phyloP scores from a whole-genome alignment of 2,888 invertebrate species.

The Tetramorium bicarinatum region DNA sequence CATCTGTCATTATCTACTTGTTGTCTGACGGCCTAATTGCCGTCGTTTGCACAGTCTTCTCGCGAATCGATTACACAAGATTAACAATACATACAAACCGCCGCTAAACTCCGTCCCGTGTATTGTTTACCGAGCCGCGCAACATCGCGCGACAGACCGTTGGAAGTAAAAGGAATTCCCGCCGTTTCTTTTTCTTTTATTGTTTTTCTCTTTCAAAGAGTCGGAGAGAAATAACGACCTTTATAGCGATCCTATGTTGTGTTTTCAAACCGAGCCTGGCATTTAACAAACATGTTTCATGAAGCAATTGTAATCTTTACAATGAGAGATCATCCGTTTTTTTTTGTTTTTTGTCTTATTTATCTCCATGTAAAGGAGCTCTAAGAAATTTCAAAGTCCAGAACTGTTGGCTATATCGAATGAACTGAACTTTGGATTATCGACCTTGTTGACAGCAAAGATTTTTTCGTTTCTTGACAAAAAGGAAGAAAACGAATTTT shows the following conservation, averaged over 20 bases:
- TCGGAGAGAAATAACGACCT: neutral
- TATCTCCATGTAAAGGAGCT: neutral
- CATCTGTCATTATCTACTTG: constrained; percentile 4
- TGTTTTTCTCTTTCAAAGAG: neutral
- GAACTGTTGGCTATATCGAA: neutral
- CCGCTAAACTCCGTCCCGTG: neutral
- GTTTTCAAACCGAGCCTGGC: neutral
- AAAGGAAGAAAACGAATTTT: neutral
- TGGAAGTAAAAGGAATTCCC: neutral
- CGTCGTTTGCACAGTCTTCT: constrained; percentile 27
- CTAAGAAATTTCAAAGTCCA: neutral
- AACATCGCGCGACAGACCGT: neutral
- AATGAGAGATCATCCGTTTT: neutral
- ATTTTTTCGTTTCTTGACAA: neutral
- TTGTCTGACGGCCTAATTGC: constrained; percentile 17
- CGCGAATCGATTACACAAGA: constrained; percentile 26
- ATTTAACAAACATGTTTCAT: neutral
- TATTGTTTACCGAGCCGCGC: neutral
- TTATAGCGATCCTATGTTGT: neutral
- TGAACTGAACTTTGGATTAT: neutral
- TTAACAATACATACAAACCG: constrained; percentile 18
- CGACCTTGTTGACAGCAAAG: neutral
- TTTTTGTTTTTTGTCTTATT: neutral
- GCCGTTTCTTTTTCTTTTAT: neutral
- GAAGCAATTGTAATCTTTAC: neutral